These are phyloP conservation scores for Microcaecilia unicolor DNA, from an alignment of 2,797 vertebrate species.

Conservation along the genomic window DNA sequence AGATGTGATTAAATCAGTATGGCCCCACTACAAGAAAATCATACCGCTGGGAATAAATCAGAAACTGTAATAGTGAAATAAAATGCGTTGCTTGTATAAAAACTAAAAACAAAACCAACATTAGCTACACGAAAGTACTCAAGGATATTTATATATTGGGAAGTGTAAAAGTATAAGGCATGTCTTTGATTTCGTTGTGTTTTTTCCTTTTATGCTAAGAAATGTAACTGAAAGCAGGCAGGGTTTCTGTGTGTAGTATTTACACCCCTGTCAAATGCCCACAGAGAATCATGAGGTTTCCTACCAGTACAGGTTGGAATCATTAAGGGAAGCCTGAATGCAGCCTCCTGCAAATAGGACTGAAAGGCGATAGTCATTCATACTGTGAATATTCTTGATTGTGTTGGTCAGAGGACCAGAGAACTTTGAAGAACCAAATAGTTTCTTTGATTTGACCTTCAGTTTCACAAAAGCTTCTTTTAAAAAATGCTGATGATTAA, in stretches of 20 bases:
- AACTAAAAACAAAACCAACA: too few species aligned
- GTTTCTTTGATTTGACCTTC: conserved; percentile 30
- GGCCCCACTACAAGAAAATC: too few species aligned
- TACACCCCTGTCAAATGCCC: conserved; percentile 17
- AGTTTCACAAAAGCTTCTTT: conserved; percentile 35
- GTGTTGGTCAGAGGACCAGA: neutral
- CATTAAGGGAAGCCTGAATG: conserved; percentile 14
- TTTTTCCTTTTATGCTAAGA: conserved; percentile 27
- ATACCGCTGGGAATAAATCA: too few species aligned
- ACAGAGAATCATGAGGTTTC: conserved; percentile 7
- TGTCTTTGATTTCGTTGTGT: too few species aligned
- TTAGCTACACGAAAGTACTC: too few species aligned
- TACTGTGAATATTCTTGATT: conserved; percentile 29
- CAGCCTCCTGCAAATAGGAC: conserved; percentile 1
- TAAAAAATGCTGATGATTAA: conserved; percentile 26
- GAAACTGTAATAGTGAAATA: too few species aligned
- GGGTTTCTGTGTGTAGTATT: conserved; percentile 14
- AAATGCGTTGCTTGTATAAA: too few species aligned
- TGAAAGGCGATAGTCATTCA: conserved; percentile 37
- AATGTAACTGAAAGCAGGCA: conserved; percentile 26
- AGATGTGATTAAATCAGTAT: too few species aligned
- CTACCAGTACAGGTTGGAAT: conserved; percentile 15
- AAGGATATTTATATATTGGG: too few species aligned
- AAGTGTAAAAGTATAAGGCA: too few species aligned
- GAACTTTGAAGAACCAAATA: conserved; percentile 8